Conservation (phyloP, 2,113 vertebrate species). For the Arenaria interpres region DNA sequence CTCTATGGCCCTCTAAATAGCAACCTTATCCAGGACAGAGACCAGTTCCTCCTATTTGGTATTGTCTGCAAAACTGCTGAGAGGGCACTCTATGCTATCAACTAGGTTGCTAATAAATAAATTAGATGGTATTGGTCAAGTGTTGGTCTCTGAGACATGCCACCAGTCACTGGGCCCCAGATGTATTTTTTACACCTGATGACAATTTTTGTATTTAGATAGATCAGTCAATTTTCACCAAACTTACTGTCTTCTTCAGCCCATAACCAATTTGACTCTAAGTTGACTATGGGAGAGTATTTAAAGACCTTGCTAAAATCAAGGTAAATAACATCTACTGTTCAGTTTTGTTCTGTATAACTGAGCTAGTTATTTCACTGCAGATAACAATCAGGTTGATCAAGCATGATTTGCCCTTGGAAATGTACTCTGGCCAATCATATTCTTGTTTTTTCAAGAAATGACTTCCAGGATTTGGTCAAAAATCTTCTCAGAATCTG, state of each 20-base stretch:
- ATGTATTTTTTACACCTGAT: not conserved
- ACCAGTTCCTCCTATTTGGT: not conserved
- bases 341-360: not conserved
- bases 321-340: not conserved
- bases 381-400: not conserved
- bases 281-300: not conserved
- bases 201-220: not conserved
- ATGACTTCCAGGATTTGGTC: not conserved
- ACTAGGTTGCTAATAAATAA: not conserved
- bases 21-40: not conserved
- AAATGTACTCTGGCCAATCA: not conserved
- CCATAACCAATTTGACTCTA: not conserved
- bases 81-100: not conserved
- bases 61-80: not conserved
- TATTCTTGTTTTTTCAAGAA: not conserved
- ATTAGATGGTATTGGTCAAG: not conserved
- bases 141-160: not conserved
- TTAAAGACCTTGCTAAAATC: not conserved
- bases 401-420: not conserved
- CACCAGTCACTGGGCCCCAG: no score
- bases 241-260: not conserved
- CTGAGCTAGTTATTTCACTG: not conserved
- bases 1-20: not conserved
- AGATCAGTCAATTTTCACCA: not conserved
- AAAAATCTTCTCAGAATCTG: not conserved